Evolutionary conservation across 1,140 invertebrate species (phyloP).

Genomic region (Drosophila paulistorum): DNA sequence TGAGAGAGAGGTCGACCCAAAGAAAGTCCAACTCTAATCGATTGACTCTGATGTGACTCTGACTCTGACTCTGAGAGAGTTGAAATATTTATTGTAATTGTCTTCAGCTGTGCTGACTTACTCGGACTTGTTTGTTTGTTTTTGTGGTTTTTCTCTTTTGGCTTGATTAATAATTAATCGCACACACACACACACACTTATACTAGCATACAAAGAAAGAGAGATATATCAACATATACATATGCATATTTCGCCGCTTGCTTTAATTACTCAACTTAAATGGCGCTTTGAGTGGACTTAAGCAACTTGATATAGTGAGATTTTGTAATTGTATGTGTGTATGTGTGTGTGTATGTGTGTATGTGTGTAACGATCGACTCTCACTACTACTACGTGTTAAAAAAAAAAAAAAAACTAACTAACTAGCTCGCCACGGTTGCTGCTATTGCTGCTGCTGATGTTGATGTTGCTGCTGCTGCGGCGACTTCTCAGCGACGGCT

Average conservation of each 20-base stretch:
- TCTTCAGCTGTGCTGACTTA: conserved; percentile 60
- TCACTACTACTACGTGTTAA: conserved; percentile 68
- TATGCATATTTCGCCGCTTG: conserved; percentile 64
- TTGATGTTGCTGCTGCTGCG: conserved; percentile 36
- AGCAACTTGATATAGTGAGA: conserved; percentile 67
- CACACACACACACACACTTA: conserved; percentile 43
- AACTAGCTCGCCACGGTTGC: conserved; percentile 69
- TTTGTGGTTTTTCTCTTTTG: conserved; percentile 56
- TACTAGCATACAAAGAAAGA: background rate
- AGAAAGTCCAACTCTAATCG: conserved; percentile 45
- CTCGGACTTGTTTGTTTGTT: conserved; percentile 71
- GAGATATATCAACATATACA: conserved; percentile 31
- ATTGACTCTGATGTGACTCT: conserved; percentile 21
- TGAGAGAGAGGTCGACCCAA: conserved; percentile 15
- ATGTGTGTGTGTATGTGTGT: conserved; percentile 42
- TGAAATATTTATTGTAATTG: conserved; percentile 78
- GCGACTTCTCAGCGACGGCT: conserved; percentile 21
- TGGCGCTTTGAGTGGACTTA: conserved; percentile 78
- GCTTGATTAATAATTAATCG: conserved; percentile 81
- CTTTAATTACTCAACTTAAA: conserved; percentile 80
- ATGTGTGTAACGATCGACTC: conserved; percentile 63
- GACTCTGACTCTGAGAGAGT: conserved; percentile 54
- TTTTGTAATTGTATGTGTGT: conserved; percentile 30
- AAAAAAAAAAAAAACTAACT: conserved; percentile 55
- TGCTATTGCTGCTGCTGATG: conserved; percentile 18